Evolutionary conservation across 2,113 vertebrate species (phyloP), one percentile per base, ranked within the genome.

Genomic region (Leuciscus idus): DNA sequence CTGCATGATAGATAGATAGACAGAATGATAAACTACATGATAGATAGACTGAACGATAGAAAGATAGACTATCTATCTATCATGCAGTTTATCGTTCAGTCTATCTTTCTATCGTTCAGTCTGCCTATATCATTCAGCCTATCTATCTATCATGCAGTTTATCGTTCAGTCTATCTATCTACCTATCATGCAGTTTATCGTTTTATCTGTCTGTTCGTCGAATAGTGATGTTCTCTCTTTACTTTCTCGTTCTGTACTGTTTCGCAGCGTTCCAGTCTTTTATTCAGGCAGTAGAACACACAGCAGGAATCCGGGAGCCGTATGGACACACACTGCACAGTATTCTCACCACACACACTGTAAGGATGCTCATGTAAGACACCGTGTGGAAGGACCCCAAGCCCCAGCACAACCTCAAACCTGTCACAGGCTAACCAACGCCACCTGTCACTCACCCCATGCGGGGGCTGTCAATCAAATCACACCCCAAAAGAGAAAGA

Each of bases 371-470:
- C 23, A 61, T 23, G 68, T 61, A 23, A 50, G 12, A 50, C 48
- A 50, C 12, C 12, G 15, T 52, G 13, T 17, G 13, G 2, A 39
- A 43, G 77, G 5, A 21, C 33, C 55, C 30, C 36, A 36, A 78
- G 23, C 50, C 33, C 39, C 30, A 26, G 36, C 33, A 26, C 36
- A 80, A 80, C 43, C 36, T 43, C 55, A 21, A 78, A 12, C 19
- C 76, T 91, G 78, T 92, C 92, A 61, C 78, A 39, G 89, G 84
- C 92, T 70, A 86, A 91, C 90, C 91, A 91, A 93, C 91, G 92
- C 90, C 80, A 91, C 92, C 94, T 94, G 95, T 95, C 95, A 95
- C 88, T 95, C 94, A 94, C 93, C 90, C 94, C 83, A 89, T 92
- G 93, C 85, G 28, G 93, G 91, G 92, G 91, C 93, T 93, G 93